phyloP scores from a whole-genome alignment of 2,113 vertebrate genomes.

The Tachuris rubrigastra region DNA sequence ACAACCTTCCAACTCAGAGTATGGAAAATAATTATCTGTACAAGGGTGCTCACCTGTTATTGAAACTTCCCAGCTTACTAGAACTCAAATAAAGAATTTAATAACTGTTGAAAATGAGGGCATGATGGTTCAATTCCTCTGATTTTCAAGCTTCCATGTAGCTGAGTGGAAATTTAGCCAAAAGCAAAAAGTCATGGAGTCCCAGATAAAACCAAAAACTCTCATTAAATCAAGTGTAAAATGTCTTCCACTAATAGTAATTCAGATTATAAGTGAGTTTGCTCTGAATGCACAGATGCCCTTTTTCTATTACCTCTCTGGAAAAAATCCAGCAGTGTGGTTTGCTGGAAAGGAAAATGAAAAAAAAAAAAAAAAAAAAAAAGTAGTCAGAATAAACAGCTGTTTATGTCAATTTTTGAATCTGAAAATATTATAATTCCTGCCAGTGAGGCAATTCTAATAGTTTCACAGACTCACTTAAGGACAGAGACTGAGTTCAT shows the following conservation, averaged over 20 bases:
- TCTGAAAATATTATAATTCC: neutral
- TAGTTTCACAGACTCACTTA: neutral
- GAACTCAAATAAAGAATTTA: neutral
- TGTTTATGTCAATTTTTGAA: slow-evolving; percentile 6
- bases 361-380: no score
- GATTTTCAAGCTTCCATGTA: neutral
- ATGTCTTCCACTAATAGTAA: neutral
- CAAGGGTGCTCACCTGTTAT: neutral
- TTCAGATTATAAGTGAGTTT: neutral
- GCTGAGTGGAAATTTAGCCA: neutral
- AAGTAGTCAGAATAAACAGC: neutral
- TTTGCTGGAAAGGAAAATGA: neutral
- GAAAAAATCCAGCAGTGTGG: neutral
- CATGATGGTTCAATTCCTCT: neutral
- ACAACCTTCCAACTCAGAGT: neutral
- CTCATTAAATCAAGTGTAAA: slow-evolving; percentile 2
- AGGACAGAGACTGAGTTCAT: neutral
- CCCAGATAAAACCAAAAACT: neutral
- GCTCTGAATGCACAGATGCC: neutral
- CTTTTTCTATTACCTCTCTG: neutral
- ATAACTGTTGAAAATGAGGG: neutral
- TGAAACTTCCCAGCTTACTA: neutral
- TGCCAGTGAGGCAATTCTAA: neutral
- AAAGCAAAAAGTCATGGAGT: neutral
- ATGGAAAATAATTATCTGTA: neutral